Conservation (phyloP, 2,888 invertebrate genomes). For the Dicyrtomina minuta region DNA sequence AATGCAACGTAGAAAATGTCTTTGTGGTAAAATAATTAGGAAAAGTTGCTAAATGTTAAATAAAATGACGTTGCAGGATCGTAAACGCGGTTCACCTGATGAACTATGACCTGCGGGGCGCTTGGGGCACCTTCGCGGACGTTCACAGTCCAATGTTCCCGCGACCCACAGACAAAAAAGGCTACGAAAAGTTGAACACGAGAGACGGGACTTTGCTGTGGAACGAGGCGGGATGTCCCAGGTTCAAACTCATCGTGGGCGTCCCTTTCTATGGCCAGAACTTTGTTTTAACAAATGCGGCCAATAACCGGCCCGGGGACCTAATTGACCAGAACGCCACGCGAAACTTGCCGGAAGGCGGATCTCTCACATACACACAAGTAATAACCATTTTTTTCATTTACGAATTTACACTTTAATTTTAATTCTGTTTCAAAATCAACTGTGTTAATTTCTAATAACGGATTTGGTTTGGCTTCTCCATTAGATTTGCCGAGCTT, state of each 20-base stretch:
- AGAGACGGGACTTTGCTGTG: conserved; percentile 82
- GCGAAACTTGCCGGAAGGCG: conserved; percentile 78
- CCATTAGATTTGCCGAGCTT: conserved; percentile 58
- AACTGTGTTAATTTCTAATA: conserved; percentile 55
- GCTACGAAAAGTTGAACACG: conserved; percentile 74
- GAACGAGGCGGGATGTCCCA: conserved; percentile 84
- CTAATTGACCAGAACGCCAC: conserved; percentile 88
- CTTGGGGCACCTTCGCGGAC: conserved; percentile 81
- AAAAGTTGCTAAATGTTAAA: too few relatives aligned
- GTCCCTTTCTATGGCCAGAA: conserved; percentile 86
- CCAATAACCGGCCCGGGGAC: conserved; percentile 78
- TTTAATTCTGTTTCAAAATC: not conserved
- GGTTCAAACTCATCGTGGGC: conserved; percentile 82
- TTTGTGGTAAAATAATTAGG: too few relatives aligned
- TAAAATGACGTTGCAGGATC: too few relatives aligned
- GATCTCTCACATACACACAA: conserved; percentile 54
- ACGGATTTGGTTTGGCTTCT: conserved; percentile 74
- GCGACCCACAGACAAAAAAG: conserved; percentile 82
- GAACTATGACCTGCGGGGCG: conserved; percentile 27
- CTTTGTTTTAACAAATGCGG: conserved; percentile 76
- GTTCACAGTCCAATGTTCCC: conserved; percentile 82
- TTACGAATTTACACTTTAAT: not conserved
- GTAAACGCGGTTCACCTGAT: conserved; percentile 29
- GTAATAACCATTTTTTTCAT: conserved; percentile 8
- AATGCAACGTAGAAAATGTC: too few relatives aligned